Evolutionary conservation across 2,113 vertebrate genomes (phyloP).

Genomic region (Megaceryle torquata): DNA sequence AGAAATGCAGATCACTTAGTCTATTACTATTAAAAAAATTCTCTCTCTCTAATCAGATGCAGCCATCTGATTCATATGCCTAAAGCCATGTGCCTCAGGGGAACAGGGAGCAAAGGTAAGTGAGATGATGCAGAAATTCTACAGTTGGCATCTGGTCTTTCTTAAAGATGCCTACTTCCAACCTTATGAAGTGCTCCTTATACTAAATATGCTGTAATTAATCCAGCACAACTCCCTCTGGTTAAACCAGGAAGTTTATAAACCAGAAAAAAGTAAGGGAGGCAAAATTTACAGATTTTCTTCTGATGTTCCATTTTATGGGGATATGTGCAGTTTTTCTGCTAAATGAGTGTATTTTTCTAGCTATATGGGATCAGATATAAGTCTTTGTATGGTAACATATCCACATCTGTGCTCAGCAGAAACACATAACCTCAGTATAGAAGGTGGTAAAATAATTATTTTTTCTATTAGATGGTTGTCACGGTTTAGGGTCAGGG

Average conservation of each 20-base stretch:
- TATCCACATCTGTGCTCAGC: background rate
- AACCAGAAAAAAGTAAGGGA: background rate
- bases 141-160: background rate
- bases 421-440: background rate
- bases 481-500: too few species aligned
- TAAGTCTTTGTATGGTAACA: background rate
- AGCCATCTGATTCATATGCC: background rate
- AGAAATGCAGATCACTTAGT: background rate
- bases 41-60: background rate
- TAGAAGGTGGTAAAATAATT: background rate
- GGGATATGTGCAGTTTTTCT: background rate
- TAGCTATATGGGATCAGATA: background rate
- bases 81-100: background rate
- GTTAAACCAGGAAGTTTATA: background rate
- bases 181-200: background rate
- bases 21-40: background rate
- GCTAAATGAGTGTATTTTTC: background rate
- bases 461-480: background rate
- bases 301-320: background rate
- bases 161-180: background rate
- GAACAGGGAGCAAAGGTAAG: background rate
- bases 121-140: background rate
- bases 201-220: background rate
- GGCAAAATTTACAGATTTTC: background rate
- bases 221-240: background rate